Conservation (phyloP, 2,113 vertebrate species). For the Corydoras sp. region DNA sequence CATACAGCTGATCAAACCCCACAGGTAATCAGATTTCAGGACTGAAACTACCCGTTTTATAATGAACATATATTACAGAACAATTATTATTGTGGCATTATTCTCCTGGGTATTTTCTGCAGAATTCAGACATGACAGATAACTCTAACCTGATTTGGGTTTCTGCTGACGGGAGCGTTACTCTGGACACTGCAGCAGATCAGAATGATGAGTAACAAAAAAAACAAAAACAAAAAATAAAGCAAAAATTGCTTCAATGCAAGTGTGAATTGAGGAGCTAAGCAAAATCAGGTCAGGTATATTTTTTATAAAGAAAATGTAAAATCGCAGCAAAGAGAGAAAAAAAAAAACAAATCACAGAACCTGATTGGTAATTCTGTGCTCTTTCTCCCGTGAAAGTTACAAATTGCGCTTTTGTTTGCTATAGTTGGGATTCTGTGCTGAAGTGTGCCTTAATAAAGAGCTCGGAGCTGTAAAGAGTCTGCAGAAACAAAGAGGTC, state of each 20-base stretch:
- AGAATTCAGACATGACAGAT: too few relatives aligned
- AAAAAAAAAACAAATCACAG: neutral
- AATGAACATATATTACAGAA: too few relatives aligned
- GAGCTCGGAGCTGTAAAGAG: neutral
- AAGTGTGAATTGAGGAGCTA: constrained; percentile 1
- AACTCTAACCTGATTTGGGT: too few relatives aligned
- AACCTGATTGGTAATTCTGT: neutral
- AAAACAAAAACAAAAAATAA: too few relatives aligned
- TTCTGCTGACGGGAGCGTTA: neutral
- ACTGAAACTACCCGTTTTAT: too few relatives aligned
- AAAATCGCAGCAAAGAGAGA: neutral
- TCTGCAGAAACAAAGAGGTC: neutral
- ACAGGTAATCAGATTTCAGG: too few relatives aligned
- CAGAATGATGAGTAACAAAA: neutral
- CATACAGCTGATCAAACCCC: too few relatives aligned
- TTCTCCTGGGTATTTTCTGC: too few relatives aligned
- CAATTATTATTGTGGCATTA: too few relatives aligned
- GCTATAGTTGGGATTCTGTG: neutral
- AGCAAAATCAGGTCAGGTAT: neutral
- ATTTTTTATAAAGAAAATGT: neutral
- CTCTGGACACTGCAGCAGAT: neutral
- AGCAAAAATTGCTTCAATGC: neutral
- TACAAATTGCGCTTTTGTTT: neutral
- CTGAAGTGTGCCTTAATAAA: neutral
- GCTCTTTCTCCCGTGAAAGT: neutral